Percentiles rank a stretch among this genome's conserved stretches.
Conservation (phyloP, 2,797 vertebrate genomes). For the Pseudochirops cupreus region DNA sequence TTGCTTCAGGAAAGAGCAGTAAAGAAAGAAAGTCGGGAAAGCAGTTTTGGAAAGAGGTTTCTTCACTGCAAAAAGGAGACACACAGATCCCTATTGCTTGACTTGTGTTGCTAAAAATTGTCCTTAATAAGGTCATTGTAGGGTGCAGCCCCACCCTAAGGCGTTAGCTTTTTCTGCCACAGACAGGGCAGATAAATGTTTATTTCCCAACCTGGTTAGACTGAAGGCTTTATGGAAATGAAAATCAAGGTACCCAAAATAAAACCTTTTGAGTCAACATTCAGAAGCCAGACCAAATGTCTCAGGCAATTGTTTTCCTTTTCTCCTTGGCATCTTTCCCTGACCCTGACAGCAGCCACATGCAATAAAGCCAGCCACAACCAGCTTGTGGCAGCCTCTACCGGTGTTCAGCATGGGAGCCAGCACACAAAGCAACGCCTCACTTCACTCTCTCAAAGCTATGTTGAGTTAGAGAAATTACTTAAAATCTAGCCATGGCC, state of each 20-base stretch:
- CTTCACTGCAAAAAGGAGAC: neutral
- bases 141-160: neutral
- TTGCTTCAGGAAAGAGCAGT: neutral
- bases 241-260: neutral
- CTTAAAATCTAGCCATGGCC: neutral
- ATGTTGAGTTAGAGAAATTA: neutral
- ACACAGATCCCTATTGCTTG: accelerated
- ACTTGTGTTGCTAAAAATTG: accelerated
- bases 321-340: constrained; percentile 27
- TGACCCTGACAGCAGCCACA: constrained; percentile 25
- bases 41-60: neutral
- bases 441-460: neutral
- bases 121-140: accelerated
- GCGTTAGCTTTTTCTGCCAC: neutral
- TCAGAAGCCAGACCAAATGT: constrained; percentile 57
- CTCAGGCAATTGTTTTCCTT: constrained; percentile 37
- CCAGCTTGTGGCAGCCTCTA: neutral
- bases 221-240: constrained; percentile 19
- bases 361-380: neutral
- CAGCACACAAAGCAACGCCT: neutral
- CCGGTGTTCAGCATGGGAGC: neutral
- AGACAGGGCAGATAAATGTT: neutral
- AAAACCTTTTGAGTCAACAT: constrained; percentile 3
- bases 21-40: neutral
- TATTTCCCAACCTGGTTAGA: neutral